Evolutionary conservation across 2,888 invertebrate genomes (phyloP).

Genomic region (Sesia bembeciformis): DNA sequence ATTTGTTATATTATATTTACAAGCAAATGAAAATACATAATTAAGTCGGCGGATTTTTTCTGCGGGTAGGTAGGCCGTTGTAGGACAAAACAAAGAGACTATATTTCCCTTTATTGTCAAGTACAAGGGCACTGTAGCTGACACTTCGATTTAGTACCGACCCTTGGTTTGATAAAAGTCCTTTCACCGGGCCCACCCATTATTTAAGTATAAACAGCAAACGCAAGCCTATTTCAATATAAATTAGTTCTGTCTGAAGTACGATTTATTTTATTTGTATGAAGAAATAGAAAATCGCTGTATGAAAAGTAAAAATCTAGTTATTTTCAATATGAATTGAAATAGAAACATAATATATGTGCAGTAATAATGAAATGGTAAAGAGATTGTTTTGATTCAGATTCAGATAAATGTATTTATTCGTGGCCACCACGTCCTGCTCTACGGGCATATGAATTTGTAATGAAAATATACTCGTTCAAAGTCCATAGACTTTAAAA

Average conservation of each 20-base stretch:
- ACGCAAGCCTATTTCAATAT: slow-evolving; percentile 20
- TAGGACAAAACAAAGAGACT: slow-evolving; percentile 46
- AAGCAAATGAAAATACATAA: neutral
- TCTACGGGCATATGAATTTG: too few relatives aligned
- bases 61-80: slow-evolving; percentile 7
- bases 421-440: too few relatives aligned
- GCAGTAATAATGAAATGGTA: too few relatives aligned
- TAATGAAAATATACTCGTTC: too few relatives aligned
- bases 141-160: slow-evolving; percentile 67
- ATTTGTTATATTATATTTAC: too few relatives aligned
- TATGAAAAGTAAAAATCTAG: neutral
- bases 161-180: slow-evolving; percentile 62
- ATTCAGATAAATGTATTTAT: too few relatives aligned
- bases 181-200: slow-evolving; percentile 43
- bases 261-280: neutral
- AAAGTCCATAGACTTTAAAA: too few relatives aligned
- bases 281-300: neutral
- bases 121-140: slow-evolving; percentile 50
- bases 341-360: too few relatives aligned
- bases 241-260: slow-evolving; percentile 12
- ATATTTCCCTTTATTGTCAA: slow-evolving; percentile 60
- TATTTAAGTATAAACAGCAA: slow-evolving; percentile 32
- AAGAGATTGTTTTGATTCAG: too few relatives aligned
- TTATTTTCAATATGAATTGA: too few relatives aligned
- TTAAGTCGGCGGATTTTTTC: neutral